phyloP scores from a whole-genome alignment of 2,113 vertebrate species.

The Brachypteracias leptosomus region DNA sequence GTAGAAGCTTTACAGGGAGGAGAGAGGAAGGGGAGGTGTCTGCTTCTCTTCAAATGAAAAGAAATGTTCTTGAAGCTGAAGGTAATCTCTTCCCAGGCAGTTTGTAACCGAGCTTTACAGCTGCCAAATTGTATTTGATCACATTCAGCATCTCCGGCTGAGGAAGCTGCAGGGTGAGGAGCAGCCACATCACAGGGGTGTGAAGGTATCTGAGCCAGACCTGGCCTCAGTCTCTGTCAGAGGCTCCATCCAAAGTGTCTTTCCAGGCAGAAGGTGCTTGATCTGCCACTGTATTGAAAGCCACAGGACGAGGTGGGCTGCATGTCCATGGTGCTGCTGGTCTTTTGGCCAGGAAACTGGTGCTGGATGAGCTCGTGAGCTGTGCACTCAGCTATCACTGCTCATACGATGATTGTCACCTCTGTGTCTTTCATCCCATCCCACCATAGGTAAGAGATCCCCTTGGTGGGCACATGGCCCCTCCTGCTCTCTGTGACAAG shows the following conservation, averaged over 20 bases:
- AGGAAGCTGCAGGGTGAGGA: background rate
- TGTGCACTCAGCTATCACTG: background rate
- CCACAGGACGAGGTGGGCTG: fast-evolving
- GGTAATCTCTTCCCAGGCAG: conserved; percentile 5
- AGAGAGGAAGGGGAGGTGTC: background rate
- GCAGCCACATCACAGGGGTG: fast-evolving
- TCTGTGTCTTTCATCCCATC: background rate
- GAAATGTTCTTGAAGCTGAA: background rate
- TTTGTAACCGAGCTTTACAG: conserved; percentile 21
- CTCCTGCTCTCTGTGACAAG: background rate
- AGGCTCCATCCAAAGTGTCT: background rate
- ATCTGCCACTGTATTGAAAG: background rate
- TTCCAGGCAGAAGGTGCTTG: background rate
- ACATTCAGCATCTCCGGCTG: background rate
- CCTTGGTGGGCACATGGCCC: background rate
- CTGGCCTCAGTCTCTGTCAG: background rate
- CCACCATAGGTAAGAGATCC: fast-evolving
- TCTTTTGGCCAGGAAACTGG: background rate
- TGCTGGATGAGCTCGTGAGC: background rate
- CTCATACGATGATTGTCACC: fast-evolving
- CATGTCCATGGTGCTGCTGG: background rate
- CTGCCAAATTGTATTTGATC: conserved; percentile 23
- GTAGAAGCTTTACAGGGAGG: background rate
- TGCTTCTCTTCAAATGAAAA: background rate
- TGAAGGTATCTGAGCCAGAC: background rate